Evolutionary conservation across 1,140 invertebrate genomes (phyloP).

Genomic region (Platorchestia sp.): DNA sequence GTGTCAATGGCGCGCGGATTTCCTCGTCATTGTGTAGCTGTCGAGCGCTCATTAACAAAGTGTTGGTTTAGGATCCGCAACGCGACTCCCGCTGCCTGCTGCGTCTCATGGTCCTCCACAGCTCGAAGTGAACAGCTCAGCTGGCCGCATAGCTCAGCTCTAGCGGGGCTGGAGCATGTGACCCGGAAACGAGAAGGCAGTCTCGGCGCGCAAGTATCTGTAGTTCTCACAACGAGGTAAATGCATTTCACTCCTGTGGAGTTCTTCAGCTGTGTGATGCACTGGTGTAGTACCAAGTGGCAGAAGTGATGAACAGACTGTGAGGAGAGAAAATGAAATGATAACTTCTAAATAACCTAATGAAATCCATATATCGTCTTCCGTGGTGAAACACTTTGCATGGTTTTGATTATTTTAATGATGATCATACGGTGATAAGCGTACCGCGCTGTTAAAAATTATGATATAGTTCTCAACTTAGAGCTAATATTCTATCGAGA

Average conservation of each 20-base stretch:
- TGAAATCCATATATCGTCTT: too few species aligned
- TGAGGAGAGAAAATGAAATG: too few species aligned
- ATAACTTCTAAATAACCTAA: too few species aligned
- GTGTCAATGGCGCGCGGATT: slow-evolving; percentile 28
- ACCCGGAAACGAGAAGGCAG: background rate
- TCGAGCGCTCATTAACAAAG: slow-evolving; percentile 20
- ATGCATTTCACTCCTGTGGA: background rate
- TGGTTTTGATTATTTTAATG: too few species aligned
- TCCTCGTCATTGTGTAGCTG: slow-evolving; percentile 34
- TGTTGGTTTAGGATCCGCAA: slow-evolving; percentile 42
- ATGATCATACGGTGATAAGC: too few species aligned
- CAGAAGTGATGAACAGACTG: too few species aligned
- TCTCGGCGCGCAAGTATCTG: background rate
- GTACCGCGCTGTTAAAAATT: too few species aligned
- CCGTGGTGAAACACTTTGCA: too few species aligned
- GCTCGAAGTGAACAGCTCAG: background rate
- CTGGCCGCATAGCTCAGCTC: background rate
- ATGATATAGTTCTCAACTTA: too few species aligned
- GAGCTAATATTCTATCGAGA: too few species aligned
- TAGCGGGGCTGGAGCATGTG: background rate
- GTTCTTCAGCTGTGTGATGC: background rate
- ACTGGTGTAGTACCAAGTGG: too few species aligned
- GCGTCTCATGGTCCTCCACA: background rate
- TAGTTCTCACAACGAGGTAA: background rate
- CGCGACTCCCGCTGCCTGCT: background rate